Conservation (phyloP, 1,140 invertebrate genomes). For the Penaeus chinensis region DNA sequence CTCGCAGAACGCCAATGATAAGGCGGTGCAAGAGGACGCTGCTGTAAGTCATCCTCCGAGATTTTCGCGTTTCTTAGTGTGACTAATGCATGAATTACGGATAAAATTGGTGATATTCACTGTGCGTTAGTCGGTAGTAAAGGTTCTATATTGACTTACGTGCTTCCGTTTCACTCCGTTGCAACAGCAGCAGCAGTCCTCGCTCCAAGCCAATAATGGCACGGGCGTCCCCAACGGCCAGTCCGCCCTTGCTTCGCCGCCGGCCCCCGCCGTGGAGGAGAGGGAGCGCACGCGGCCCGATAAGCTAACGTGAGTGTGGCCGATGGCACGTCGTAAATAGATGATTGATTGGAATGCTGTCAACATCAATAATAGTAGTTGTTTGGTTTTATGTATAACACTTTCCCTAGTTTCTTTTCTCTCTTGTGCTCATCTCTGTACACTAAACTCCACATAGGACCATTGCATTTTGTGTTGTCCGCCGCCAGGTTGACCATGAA, state of each 20-base stretch:
- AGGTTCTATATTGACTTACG: no score
- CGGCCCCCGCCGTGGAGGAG: constrained; percentile 17
- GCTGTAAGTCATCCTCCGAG: neutral
- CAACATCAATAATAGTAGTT: constrained; percentile 21
- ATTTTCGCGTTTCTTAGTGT: neutral
- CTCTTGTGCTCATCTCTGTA: constrained; percentile 20
- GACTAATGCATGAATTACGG: neutral
- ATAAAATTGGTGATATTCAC: no score
- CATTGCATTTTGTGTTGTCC: neutral
- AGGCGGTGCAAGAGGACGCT: neutral
- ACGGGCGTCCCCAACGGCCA: neutral
- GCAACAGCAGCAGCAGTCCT: neutral
- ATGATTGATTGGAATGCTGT: neutral
- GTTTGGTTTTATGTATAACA: neutral
- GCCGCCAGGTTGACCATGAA: constrained; percentile 27
- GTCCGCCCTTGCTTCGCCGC: constrained; percentile 1
- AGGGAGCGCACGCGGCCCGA: neutral
- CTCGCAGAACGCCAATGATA: neutral
- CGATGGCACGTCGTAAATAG: no score
- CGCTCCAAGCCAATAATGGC: neutral
- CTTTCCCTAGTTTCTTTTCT: constrained; percentile 4
- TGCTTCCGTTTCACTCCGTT: neutral
- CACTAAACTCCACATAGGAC: neutral
- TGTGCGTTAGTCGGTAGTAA: no score
- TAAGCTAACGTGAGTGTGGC: constrained; percentile 16